Percentiles rank a stretch among this genome's conserved stretches.
phyloP scores from a whole-genome alignment of 23 tunicate species.

The Trididemnum clinides region DNA sequence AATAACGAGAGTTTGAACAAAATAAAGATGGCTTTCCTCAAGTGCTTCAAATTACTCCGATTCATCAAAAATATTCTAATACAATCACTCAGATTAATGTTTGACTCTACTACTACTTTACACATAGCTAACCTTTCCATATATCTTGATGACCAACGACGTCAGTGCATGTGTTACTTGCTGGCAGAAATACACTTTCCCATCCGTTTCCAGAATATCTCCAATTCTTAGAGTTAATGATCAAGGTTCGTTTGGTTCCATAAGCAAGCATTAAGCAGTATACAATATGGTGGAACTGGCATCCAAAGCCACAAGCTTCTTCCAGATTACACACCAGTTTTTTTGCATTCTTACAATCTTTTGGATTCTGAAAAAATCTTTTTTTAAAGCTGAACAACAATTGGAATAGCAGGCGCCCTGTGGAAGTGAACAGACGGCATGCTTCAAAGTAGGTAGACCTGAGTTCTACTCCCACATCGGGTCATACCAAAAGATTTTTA shows the following conservation, averaged over 20 bases:
- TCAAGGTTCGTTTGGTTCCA: constrained; percentile 40
- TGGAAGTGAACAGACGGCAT: too few species aligned
- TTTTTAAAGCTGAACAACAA: too few species aligned
- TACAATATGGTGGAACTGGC: constrained; percentile 40
- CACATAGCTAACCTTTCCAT: neutral
- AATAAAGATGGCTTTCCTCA: too few species aligned
- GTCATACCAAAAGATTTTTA: too few species aligned
- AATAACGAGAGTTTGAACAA: too few species aligned
- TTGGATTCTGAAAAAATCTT: constrained; percentile 40
- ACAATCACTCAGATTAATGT: too few species aligned
- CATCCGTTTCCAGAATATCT: constrained; percentile 37
- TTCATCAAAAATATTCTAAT: too few species aligned
- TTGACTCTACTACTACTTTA: too few species aligned
- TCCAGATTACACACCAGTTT: constrained; percentile 31
- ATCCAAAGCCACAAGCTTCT: constrained; percentile 44
- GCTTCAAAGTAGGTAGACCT: too few species aligned
- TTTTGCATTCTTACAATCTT: constrained; percentile 1
- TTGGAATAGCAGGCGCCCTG: too few species aligned
- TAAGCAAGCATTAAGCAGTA: constrained; percentile 33
- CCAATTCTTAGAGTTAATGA: constrained; percentile 30
- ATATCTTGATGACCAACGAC: neutral
- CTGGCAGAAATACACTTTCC: constrained; percentile 23
- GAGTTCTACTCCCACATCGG: too few species aligned
- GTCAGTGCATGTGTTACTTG: constrained; percentile 11
- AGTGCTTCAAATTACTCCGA: too few species aligned